Base-by-base conservation (phyloP, 2,888 invertebrate species). In the Tribolium freemani region DNA sequence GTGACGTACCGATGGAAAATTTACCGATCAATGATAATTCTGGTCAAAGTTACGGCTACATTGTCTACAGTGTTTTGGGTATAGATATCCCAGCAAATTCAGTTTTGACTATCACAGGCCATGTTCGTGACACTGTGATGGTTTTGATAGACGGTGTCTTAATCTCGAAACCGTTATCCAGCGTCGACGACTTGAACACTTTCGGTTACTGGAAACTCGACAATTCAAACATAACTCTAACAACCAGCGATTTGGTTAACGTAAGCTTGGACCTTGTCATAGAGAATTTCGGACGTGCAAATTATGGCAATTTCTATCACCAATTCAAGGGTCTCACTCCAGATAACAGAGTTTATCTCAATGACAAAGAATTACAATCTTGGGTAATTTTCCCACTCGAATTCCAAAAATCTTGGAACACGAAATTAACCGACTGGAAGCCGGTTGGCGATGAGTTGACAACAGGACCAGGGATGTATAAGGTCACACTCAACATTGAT, bases 221-320 rank as follows among this genome's bases (percentile, higher is more conserved):
- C 60, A 78, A 85, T 74, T 78, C 79, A 1, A 78, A 71, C n/a
- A 73, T 84, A 13, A 74, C 72, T 31, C 56, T 61, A 13, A 61
- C 48, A 6, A 9, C 48, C 1, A 26, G 9, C 3, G 61, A 46
- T 30, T 46, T 61, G 8, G 76, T 75, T 2, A 73, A 77, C 2
- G 76, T 77, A 26, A 80, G 79, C 54, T 73, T 88, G 38, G 84
- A 86, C 51, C 69, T 88, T 4, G 77, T 90, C 1, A 86, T 87
- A 1, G 96, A 96, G 86, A 95, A 93, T 84, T 94, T 94, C 87
- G 96, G 96, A 6, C 89, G 95, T 58, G 90, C 94, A 48, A 94
- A 94, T 84, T 82, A 77, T 75, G 83, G 83, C 81, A 87, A 5
- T 71, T 73, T 80, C 21, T 73, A 77, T 20, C 80, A 89, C 57